Evolutionary conservation across 2,888 invertebrate genomes (phyloP).

Genomic region (Apotomis betuletana): DNA sequence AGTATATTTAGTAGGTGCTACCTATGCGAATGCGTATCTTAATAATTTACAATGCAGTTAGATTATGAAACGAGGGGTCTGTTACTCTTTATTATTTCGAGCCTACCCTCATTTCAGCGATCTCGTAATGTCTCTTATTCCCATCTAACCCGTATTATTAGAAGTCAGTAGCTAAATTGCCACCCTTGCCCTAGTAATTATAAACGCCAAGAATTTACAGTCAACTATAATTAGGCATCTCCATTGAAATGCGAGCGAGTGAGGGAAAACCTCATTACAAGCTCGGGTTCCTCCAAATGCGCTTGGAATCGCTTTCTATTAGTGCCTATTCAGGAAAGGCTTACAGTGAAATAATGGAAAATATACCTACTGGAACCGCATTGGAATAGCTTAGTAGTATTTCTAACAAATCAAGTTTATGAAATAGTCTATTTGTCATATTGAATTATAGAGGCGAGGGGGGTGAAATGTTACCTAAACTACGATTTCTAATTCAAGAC

Average conservation of each 20-base stretch:
- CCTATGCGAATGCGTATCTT: too few relatives aligned
- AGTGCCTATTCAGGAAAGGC: constrained; percentile 37
- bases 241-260: constrained; percentile 40
- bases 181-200: constrained; percentile 30
- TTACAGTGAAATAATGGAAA: constrained; percentile 31
- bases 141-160: constrained; percentile 15
- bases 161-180: constrained; percentile 19
- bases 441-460: background rate
- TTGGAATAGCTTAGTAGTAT: background rate
- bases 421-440: constrained; percentile 17
- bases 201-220: constrained; percentile 36
- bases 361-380: constrained; percentile 17
- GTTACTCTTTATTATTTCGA: too few relatives aligned
- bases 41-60: too few relatives aligned
- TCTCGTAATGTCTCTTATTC: constrained; percentile 5
- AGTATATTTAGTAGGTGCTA: too few relatives aligned
- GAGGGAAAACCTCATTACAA: constrained; percentile 41
- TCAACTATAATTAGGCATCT: constrained; percentile 34
- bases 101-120: background rate
- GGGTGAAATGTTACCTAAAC: too few relatives aligned
- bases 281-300: constrained; percentile 40
- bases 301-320: constrained; percentile 38
- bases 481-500: too few relatives aligned
- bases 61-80: too few relatives aligned
- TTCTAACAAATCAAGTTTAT: constrained; percentile 6